Conservation (phyloP, 2,888 invertebrate species). For the Melinaea marsaeus region DNA sequence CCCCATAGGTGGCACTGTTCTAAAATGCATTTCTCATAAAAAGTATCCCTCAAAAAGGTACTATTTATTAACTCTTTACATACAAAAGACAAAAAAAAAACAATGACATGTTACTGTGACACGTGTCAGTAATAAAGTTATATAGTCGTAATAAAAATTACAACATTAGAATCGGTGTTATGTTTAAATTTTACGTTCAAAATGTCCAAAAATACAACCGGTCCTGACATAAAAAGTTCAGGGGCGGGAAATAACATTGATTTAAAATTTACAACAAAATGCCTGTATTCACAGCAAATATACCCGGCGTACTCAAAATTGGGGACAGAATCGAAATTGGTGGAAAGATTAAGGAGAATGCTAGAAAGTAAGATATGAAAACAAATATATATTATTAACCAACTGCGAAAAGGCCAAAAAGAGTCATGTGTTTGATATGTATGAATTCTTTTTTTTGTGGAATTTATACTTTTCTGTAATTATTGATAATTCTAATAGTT, state of each 20-base stretch:
- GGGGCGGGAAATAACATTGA: constrained; percentile 39
- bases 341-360: constrained; percentile 70
- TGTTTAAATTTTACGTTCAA: constrained; percentile 69
- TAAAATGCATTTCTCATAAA: too few relatives aligned
- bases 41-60: too few relatives aligned
- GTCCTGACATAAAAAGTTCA: constrained; percentile 47
- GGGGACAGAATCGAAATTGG: constrained; percentile 72
- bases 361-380: constrained; percentile 59
- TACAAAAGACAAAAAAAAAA: not conserved
- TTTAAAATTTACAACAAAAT: constrained; percentile 44
- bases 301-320: constrained; percentile 60
- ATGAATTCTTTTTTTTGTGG: too few relatives aligned
- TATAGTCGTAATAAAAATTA: constrained; percentile 27
- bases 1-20: too few relatives aligned
- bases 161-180: constrained; percentile 47
- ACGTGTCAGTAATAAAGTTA: not conserved
- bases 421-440: too few relatives aligned
- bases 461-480: too few relatives aligned
- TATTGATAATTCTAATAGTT: too few relatives aligned
- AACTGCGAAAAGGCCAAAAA: too few relatives aligned
- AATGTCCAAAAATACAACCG: constrained; percentile 54
- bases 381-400: too few relatives aligned
- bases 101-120: constrained; percentile 1
- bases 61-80: not conserved
- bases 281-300: constrained; percentile 71